Evolutionary conservation across 2,113 vertebrate genomes (phyloP).

Genomic region (Ramphastos sulfuratus): DNA sequence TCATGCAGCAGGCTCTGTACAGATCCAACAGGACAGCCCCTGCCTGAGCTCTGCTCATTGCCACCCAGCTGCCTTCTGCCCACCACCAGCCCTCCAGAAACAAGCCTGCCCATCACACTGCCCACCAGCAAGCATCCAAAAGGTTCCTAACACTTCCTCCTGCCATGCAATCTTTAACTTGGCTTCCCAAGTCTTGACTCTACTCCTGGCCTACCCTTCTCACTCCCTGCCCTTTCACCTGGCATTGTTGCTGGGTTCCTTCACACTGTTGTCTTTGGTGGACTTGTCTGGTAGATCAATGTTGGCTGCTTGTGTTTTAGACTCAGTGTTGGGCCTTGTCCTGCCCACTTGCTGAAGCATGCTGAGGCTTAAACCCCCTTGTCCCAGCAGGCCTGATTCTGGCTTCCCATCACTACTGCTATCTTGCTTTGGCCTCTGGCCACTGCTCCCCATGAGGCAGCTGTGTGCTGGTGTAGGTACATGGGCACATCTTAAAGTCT

Average conservation of each 20-base stretch:
- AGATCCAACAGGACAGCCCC: neutral
- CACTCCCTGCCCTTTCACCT: neutral
- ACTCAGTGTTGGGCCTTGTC: neutral
- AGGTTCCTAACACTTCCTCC: neutral
- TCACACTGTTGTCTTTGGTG: neutral
- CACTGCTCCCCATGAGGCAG: neutral
- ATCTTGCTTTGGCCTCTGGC: neutral
- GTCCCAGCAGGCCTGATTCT: neutral
- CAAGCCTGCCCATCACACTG: neutral
- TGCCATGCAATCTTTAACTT: neutral
- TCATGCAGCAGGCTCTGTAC: neutral
- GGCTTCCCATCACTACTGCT: neutral
- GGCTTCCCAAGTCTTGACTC: neutral
- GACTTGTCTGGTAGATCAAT: neutral
- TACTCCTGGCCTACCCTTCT: neutral
- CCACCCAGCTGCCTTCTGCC: neutral
- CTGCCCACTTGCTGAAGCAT: neutral
- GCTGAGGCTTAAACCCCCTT: neutral
- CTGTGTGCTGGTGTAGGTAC: neutral
- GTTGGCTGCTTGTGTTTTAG: neutral
- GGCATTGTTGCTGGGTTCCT: neutral
- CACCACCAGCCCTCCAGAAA: neutral
- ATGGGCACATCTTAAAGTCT: neutral
- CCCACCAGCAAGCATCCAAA: neutral
- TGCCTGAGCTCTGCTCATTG: neutral